A percentile compares a stretch with the other conserved stretches of the same genome.
These are phyloP conservation scores for Eurosta solidaginis DNA, from an alignment of 1,140 invertebrate species.

Conservation along the genomic window DNA sequence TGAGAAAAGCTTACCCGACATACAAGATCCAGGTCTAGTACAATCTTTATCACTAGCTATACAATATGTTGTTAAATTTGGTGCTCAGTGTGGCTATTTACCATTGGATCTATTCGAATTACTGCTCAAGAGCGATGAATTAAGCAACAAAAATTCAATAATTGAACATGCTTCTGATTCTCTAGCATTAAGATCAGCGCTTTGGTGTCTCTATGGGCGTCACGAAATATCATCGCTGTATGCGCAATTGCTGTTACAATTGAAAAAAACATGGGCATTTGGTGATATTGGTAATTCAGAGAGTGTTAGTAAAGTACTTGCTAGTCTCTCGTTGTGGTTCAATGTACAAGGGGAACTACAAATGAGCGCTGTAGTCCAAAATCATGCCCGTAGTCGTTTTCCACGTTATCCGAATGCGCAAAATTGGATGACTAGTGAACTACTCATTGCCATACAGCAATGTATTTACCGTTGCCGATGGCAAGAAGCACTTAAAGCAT, in stretches of 20 bases:
- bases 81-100: conserved; percentile 53
- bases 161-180: conserved; percentile 78
- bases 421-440: conserved; percentile 74
- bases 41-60: conserved; percentile 70
- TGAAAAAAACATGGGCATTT: conserved; percentile 58
- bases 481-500: conserved; percentile 75
- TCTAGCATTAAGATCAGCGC: conserved; percentile 76
- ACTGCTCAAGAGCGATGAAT: conserved; percentile 79
- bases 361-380: conserved; percentile 63
- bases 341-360: conserved; percentile 67
- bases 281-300: conserved; percentile 70
- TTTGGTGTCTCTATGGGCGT: conserved; percentile 88
- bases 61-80: conserved; percentile 66
- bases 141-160: conserved; percentile 85
- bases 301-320: conserved; percentile 72
- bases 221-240: conserved; percentile 78
- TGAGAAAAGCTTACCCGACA: conserved; percentile 41
- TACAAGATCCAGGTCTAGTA: conserved; percentile 64
- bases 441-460: conserved; percentile 64
- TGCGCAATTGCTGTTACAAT: conserved; percentile 77
- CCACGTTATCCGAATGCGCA: conserved; percentile 66
- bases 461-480: conserved; percentile 72
- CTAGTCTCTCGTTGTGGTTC: conserved; percentile 70
- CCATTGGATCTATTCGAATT: conserved; percentile 68
- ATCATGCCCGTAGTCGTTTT: conserved; percentile 66